A percentile compares a stretch with the other conserved stretches of the same genome.
Conservation (phyloP, 2,888 invertebrate genomes). For the Spodoptera littoralis region DNA sequence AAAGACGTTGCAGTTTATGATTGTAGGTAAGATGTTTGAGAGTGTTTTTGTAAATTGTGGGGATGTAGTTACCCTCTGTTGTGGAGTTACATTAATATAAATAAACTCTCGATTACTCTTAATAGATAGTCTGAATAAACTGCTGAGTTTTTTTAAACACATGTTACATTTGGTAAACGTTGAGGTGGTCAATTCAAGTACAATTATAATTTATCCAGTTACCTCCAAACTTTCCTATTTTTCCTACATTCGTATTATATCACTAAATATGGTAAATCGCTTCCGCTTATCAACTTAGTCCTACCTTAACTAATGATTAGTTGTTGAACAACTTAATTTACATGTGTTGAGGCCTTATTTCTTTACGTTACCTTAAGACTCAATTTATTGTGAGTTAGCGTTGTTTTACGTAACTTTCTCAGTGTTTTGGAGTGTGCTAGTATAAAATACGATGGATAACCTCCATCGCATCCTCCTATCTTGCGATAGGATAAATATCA, state of each 20-base stretch:
- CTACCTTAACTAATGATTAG: conserved; percentile 10
- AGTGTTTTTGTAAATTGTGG: conserved; percentile 18
- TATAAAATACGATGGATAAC: no score
- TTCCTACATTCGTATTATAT: no score
- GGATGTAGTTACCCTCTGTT: conserved; percentile 3
- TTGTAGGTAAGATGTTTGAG: conserved; percentile 16
- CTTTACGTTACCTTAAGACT: conserved; percentile 12
- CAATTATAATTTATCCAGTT: no score
- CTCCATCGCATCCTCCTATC: no score
- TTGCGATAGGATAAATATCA: no score
- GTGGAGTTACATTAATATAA: neutral
- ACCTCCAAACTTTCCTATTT: no score
- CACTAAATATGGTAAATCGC: conserved; percentile 56
- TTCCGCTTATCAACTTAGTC: conserved; percentile 2
- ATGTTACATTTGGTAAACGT: no score
- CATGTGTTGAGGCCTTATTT: neutral
- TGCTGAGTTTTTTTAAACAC: no score
- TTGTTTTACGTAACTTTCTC: no score
- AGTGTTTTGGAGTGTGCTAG: no score
- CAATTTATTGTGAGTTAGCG: neutral
- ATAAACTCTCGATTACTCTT: neutral
- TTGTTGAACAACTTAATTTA: conserved; percentile 19
- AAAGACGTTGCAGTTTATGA: conserved; percentile 42
- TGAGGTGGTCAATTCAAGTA: no score
- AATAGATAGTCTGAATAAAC: no score